Percentiles rank a stretch among this genome's conserved stretches.
Evolutionary conservation across 1,140 invertebrate genomes (phyloP).

Genomic region (Coptotermes formosanus): DNA sequence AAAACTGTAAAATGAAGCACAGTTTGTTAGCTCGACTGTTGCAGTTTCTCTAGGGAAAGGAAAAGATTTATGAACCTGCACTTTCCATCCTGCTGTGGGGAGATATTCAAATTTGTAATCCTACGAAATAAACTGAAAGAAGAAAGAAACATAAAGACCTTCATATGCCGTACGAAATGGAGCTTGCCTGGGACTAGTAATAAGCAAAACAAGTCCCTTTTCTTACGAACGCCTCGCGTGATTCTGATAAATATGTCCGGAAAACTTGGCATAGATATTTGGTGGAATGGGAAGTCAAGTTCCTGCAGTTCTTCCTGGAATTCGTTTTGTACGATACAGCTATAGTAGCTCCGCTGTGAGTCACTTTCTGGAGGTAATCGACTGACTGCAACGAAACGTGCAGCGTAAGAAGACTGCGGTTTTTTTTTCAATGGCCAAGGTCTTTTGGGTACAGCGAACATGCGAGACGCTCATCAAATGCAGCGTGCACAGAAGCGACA

Average conservation of each 20-base stretch:
- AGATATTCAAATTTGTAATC: conserved; percentile 20
- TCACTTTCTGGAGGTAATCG: not conserved
- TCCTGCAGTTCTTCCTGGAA: not conserved
- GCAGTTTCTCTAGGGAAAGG: not conserved
- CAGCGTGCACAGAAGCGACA: too few species aligned
- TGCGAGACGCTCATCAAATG: too few species aligned
- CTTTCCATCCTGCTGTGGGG: not conserved
- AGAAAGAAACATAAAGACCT: not conserved
- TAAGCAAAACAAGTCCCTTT: not conserved
- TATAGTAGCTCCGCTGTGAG: not conserved
- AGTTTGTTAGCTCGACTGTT: not conserved
- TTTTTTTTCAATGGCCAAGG: too few species aligned
- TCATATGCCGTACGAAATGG: not conserved
- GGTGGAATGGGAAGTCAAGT: not conserved
- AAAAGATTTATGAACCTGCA: not conserved
- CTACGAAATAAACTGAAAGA: not conserved
- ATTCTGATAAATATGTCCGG: not conserved
- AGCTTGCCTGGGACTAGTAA: not conserved
- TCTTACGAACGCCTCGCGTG: not conserved
- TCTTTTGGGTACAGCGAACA: too few species aligned
- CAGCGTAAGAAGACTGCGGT: too few species aligned
- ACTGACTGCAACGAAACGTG: too few species aligned
- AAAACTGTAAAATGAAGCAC: not conserved
- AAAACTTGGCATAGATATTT: not conserved
- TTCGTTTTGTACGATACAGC: not conserved